phyloP scores from a whole-genome alignment of 2,113 vertebrate species.

The Dermatemys mawii region DNA sequence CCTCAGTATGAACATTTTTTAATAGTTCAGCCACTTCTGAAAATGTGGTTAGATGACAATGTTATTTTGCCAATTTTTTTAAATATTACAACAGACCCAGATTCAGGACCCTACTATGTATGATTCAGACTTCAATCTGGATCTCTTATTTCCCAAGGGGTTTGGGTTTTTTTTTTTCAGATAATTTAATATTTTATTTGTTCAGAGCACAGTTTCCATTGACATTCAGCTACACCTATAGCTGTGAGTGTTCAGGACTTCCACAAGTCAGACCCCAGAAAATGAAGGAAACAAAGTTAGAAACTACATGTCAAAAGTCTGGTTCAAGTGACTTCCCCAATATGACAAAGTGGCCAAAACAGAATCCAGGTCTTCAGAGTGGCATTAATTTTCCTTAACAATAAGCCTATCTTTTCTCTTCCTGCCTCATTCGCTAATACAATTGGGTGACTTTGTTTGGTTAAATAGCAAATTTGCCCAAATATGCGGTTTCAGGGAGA shows the following conservation, averaged over 20 bases:
- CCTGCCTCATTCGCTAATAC: neutral
- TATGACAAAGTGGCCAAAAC: neutral
- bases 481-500: neutral
- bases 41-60: neutral
- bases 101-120: neutral
- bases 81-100: neutral
- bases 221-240: neutral
- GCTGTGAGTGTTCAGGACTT: conserved; percentile 7
- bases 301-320: neutral
- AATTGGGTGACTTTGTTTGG: neutral
- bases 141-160: neutral
- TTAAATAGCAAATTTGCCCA: neutral
- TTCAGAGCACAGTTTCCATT: neutral
- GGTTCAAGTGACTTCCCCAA: neutral
- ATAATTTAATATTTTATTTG: neutral
- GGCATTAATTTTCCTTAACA: neutral
- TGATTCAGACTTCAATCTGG: neutral
- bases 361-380: neutral
- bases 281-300: neutral
- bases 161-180: neutral
- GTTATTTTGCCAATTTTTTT: neutral
- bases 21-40: neutral
- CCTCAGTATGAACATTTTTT: neutral
- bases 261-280: neutral
- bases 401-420: neutral